Evolutionary conservation across 2,888 invertebrate genomes (phyloP).

Genomic region (Caenorhabditis sp.): DNA sequence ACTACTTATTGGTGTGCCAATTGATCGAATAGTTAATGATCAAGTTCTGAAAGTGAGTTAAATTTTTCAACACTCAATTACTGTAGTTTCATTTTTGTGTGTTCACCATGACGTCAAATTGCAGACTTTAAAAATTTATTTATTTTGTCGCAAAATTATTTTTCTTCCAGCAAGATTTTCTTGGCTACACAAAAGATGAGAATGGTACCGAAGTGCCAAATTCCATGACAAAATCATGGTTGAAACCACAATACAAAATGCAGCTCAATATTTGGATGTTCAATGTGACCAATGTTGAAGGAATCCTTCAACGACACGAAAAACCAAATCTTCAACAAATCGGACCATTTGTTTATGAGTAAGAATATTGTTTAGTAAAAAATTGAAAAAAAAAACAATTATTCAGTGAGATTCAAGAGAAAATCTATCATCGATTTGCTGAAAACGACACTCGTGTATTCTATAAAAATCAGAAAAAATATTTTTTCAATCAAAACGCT

Average conservation of each 20-base stretch:
- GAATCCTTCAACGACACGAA: conserved; percentile 36
- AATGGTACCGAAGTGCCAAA: conserved; percentile 61
- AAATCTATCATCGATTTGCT: conserved; percentile 46
- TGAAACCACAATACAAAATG: conserved; percentile 62
- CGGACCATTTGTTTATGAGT: conserved; percentile 58
- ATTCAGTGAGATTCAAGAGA: conserved; percentile 63
- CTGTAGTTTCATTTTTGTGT: conserved; percentile 3
- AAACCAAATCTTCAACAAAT: conserved; percentile 48
- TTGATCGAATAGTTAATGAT: conserved; percentile 32
- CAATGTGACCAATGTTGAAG: conserved; percentile 45
- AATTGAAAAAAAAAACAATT: no score
- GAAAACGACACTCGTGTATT: conserved; percentile 57
- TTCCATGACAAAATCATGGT: conserved; percentile 60
- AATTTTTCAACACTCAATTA: conserved; percentile 1
- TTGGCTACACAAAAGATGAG: conserved; percentile 52
- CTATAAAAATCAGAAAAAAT: conserved; percentile 59
- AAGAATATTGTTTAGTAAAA: conserved; percentile 10
- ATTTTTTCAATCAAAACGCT: conserved; percentile 52
- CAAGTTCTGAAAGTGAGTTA: conserved; percentile 31
- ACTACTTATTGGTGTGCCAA: conserved; percentile 29
- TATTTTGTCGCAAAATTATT: no score
- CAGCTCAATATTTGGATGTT: conserved; percentile 55
- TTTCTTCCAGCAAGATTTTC: conserved; percentile 57
- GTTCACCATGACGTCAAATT: no score
- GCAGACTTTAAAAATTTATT: no score